Evolutionary conservation across 2,113 vertebrate species (phyloP).

Genomic region (Anolis sagrei): DNA sequence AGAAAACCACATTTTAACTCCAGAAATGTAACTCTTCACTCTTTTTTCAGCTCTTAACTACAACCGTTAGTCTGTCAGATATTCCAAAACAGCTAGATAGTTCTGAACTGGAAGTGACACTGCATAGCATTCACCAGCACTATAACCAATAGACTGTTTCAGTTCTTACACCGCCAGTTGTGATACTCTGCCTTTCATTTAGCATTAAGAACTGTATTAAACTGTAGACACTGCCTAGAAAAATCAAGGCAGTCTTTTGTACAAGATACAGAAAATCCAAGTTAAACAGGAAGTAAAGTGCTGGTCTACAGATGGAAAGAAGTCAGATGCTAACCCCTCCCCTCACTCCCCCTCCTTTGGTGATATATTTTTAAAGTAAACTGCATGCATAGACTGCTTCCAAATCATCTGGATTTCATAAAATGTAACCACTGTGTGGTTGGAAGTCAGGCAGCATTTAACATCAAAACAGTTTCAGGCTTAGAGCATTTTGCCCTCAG

Average conservation of each 20-base stretch:
- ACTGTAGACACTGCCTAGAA: constrained; percentile 64
- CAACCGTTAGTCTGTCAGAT: constrained; percentile 68
- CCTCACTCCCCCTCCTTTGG: constrained; percentile 39
- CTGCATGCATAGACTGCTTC: constrained; percentile 63
- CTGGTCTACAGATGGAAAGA: constrained; percentile 69
- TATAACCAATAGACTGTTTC: constrained; percentile 70
- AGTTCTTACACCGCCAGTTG: constrained; percentile 72
- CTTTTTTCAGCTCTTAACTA: constrained; percentile 60
- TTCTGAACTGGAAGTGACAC: constrained; percentile 64
- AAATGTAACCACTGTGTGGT: constrained; percentile 70
- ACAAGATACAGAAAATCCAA: constrained; percentile 65
- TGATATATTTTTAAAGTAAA: constrained; percentile 69
- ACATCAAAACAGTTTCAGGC: constrained; percentile 69
- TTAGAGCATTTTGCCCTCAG: constrained; percentile 56
- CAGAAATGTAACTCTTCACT: constrained; percentile 61
- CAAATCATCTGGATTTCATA: constrained; percentile 80
- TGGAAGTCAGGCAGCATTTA: constrained; percentile 66
- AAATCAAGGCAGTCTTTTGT: constrained; percentile 62
- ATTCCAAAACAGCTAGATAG: constrained; percentile 60
- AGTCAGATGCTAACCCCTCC: constrained; percentile 54
- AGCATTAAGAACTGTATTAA: constrained; percentile 69
- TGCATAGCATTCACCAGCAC: constrained; percentile 66
- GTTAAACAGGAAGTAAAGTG: constrained; percentile 76
- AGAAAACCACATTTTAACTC: constrained; percentile 93
- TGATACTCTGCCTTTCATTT: constrained; percentile 67